Evolutionary conservation across 2,113 vertebrate genomes (phyloP), one percentile per base, ranked within the genome.

Genomic region (Psephotus haematonotus): DNA sequence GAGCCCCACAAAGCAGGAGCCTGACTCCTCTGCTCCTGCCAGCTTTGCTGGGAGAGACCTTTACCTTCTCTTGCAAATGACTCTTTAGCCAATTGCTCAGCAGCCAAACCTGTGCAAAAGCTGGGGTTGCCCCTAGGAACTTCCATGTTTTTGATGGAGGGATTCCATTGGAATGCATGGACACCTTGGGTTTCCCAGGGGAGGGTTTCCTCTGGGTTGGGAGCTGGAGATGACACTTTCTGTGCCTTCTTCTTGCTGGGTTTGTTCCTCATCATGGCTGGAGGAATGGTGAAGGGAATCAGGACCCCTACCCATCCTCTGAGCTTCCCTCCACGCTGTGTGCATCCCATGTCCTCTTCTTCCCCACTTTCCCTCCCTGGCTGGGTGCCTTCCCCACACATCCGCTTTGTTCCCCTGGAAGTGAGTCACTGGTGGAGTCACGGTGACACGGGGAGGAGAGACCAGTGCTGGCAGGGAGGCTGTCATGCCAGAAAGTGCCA

Each of bases 351-450:
- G 37, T 81, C 37, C 75, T 79, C 22, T 77, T 90, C 55, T 37
- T 37, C 37, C 27, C 29, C 0, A 1, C 62, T 74, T 60, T 72
- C 50, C 37, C 76, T 83, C 44, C 57, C 46, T 3, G 7, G 17
- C 46, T 63, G 46, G 25, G 50, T 50, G n/a, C 60, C 43, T 88
- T 81, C 50, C 33, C 60, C 82, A 19, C 5, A 1, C 22, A 29
- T 2, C 2, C 0, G 23, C 43, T 88, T 60, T 82, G 52, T n/a
- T 86, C 49, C 79, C 52, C 23, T 5, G 13, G 93, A 72, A 44
- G 75, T 92, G 96, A 93, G 65, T 94, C 84, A 78, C 50, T 20
- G 41, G 14, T 70, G 74, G 84, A 91, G 60, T 92, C 92, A 90
- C 0, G 0, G 68, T 90, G 86, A 90, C 75, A 77, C 7, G 0